Conservation (phyloP, 1,140 invertebrate genomes). For the Euura lappo region DNA sequence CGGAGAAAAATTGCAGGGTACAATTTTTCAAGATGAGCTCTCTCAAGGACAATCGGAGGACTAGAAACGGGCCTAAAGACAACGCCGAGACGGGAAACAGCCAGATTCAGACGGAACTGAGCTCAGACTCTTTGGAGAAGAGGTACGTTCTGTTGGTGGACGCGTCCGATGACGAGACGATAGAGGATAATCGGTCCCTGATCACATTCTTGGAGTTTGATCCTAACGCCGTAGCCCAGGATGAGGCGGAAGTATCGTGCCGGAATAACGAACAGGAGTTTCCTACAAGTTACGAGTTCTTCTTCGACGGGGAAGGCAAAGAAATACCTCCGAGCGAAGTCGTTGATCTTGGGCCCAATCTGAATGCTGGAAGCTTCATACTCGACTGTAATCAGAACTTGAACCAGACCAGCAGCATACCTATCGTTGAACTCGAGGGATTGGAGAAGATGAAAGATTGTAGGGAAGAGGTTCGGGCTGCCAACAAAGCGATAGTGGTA, state of each 20-base stretch:
- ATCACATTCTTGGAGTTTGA: background rate
- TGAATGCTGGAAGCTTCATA: background rate
- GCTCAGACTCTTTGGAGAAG: background rate
- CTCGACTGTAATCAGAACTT: background rate
- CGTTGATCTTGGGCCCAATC: background rate
- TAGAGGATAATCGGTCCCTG: background rate
- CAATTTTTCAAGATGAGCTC: background rate
- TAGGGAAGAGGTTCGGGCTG: no score
- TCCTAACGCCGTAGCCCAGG: background rate
- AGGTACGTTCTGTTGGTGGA: background rate
- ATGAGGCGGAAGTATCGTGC: no score
- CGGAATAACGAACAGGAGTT: background rate
- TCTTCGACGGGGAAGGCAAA: background rate
- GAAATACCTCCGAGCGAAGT: background rate
- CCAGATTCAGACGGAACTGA: background rate
- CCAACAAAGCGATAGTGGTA: background rate
- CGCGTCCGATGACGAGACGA: background rate
- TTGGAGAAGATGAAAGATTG: background rate
- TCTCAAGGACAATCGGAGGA: background rate
- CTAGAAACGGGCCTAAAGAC: background rate
- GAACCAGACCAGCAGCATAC: background rate
- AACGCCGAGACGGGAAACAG: background rate
- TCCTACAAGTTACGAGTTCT: background rate
- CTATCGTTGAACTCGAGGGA: background rate
- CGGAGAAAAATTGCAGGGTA: no score